phyloP scores from a whole-genome alignment of 2,113 vertebrate species.

The Cacatua alba region DNA sequence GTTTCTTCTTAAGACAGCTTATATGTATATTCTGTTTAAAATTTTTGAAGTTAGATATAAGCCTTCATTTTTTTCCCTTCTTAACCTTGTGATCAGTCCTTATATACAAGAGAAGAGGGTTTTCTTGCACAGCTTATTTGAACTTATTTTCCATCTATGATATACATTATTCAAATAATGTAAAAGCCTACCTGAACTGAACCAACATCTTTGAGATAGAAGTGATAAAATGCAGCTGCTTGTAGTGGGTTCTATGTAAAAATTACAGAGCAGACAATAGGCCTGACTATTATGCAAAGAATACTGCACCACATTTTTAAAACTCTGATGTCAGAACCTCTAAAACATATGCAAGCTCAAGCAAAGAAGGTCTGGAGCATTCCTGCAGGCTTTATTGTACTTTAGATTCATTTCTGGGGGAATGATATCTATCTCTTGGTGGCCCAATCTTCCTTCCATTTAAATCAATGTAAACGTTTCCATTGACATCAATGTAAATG shows the following conservation, averaged over 20 bases:
- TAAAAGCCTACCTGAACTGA: slow-evolving; percentile 5
- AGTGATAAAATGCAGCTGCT: slow-evolving; percentile 33
- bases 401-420: not conserved
- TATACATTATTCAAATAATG: slow-evolving; percentile 42
- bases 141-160: not conserved
- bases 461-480: not conserved
- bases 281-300: not conserved
- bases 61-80: not conserved
- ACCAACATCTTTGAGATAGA: not conserved
- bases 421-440: not conserved
- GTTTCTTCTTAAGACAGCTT: not conserved
- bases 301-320: not conserved
- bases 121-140: slow-evolving; percentile 1
- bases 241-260: not conserved
- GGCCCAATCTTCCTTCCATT: not conserved
- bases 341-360: not conserved
- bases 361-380: not conserved
- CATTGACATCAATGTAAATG: not conserved
- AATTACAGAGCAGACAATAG: slow-evolving; percentile 10
- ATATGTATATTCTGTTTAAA: not conserved
- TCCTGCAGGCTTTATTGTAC: not conserved
- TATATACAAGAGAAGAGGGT: not conserved
- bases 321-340: not conserved
- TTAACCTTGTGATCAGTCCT: not conserved
- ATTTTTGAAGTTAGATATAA: not conserved